Evolutionary conservation across 2,888 invertebrate species (phyloP), one percentile per base, ranked within the genome.

Genomic region (Ephialtes manifestator): DNA sequence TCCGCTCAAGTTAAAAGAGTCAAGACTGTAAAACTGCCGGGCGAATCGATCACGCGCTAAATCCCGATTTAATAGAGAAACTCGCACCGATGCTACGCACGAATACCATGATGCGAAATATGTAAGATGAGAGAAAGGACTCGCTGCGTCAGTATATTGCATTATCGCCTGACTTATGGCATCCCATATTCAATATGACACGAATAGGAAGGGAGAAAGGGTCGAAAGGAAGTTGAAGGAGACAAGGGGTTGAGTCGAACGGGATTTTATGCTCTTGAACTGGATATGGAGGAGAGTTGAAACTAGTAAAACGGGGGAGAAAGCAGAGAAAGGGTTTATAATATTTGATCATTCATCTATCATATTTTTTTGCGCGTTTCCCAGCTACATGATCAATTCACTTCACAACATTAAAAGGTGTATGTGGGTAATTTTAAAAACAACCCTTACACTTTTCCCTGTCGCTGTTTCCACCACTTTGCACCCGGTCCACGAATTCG

Each of bases 111-210:
- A 58, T 15, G 53, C 70, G 24, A 70, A 43, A 63, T 65, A 31
- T 74, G 67, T 18, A 72, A 70, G 43, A 71, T 24, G 48, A 5
- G 31, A 18, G 51, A 24, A 39, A 28, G 39, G 20, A 46, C 39
- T 53, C 46, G 20, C 75, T 10, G 28, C 92, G 92, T 92, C 92
- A 90, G 92, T 92, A 93, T 92, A 92, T 92, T 92, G 89, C 90
- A 92, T 91, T 92, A 92, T 92, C 91, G 89, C 84, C 85, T 89
- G 89, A 92, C 91, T 90, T 91, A 91, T 90, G 89, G 89, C 89
- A 90, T 88, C 88, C 89, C 87, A 90, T 91, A 92, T 92, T 91
- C 88, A 91, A 91, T 92, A 92, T 91, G 91, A 63, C 70, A 78
- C 39, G 75, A 75, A 74, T 18, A 35, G 18, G 46, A 55, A 74